phyloP scores from a whole-genome alignment of 2,113 vertebrate species.

The Oriolus oriolus region DNA sequence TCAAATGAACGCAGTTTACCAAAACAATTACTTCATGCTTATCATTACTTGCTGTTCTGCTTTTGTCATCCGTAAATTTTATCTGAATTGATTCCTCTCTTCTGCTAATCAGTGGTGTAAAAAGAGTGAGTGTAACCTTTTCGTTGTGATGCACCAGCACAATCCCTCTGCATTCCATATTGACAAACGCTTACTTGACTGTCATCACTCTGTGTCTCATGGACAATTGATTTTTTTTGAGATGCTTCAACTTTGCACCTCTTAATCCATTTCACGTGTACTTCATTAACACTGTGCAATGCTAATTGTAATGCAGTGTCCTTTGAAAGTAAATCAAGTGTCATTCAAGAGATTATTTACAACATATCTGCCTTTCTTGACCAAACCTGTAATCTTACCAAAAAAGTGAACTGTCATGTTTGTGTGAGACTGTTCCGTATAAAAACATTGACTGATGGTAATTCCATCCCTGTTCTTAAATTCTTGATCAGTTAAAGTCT shows the following conservation, averaged over 20 bases:
- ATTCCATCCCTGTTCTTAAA: not conserved
- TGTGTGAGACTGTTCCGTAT: not conserved
- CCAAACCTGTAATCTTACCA: not conserved
- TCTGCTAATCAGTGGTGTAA: not conserved
- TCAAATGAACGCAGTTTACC: not conserved
- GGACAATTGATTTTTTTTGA: slow-evolving; percentile 3
- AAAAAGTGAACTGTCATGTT: not conserved
- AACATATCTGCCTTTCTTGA: not conserved
- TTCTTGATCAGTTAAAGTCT: not conserved
- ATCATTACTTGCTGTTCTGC: not conserved
- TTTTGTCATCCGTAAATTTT: slow-evolving; percentile 3
- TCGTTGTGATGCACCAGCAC: not conserved
- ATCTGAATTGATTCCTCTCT: not conserved
- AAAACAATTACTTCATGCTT: not conserved
- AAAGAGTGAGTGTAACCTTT: not conserved
- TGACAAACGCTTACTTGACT: not conserved
- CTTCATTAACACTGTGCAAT: not conserved
- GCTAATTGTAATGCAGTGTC: not conserved
- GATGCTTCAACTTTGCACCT: not conserved
- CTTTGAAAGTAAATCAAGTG: not conserved
- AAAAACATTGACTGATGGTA: not conserved
- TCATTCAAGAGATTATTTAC: not conserved
- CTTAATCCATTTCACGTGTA: not conserved
- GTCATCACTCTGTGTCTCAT: not conserved
- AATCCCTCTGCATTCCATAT: not conserved